Conservation (phyloP, 2,797 vertebrate species). For the Protonibea diacanthus region DNA sequence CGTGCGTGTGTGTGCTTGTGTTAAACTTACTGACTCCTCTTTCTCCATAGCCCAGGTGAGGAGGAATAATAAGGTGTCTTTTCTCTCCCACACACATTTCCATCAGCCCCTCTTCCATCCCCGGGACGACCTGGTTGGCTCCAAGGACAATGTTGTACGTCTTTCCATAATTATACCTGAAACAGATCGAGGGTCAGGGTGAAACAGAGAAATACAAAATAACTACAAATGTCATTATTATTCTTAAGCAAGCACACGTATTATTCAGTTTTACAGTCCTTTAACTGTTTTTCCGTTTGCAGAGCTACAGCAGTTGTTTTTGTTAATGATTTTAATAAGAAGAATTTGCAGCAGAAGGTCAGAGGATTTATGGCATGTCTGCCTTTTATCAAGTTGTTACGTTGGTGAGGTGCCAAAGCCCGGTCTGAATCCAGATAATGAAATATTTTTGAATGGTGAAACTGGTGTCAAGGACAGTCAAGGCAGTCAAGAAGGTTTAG, state of each 20-base stretch:
- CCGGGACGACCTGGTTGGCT: constrained; percentile 92
- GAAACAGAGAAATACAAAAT: neutral
- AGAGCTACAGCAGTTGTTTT: too few species aligned
- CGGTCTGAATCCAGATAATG: neutral
- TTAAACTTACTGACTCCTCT: constrained; percentile 92
- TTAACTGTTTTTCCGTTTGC: too few species aligned
- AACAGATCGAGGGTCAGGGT: constrained; percentile 35
- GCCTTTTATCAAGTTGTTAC: neutral
- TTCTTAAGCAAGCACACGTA: neutral
- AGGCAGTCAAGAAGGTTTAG: neutral
- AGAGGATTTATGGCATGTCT: neutral
- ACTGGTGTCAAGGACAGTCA: neutral
- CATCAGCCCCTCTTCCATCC: constrained; percentile 95
- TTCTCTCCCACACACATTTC: constrained; percentile 97
- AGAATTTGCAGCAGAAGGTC: neutral
- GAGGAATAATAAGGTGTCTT: constrained; percentile 91
- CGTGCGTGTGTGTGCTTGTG: neutral
- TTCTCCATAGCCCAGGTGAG: constrained; percentile 96
- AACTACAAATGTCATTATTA: neutral
- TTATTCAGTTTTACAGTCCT: too few species aligned
- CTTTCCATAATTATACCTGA: constrained; percentile 92
- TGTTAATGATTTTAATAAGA: too few species aligned
- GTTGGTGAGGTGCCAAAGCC: neutral
- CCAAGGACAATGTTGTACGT: constrained; percentile 97
- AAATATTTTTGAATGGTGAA: neutral